These are phyloP conservation scores for Melanotaenia nigrans DNA, from an alignment of 2,797 vertebrate genomes.

Conservation along the genomic window DNA sequence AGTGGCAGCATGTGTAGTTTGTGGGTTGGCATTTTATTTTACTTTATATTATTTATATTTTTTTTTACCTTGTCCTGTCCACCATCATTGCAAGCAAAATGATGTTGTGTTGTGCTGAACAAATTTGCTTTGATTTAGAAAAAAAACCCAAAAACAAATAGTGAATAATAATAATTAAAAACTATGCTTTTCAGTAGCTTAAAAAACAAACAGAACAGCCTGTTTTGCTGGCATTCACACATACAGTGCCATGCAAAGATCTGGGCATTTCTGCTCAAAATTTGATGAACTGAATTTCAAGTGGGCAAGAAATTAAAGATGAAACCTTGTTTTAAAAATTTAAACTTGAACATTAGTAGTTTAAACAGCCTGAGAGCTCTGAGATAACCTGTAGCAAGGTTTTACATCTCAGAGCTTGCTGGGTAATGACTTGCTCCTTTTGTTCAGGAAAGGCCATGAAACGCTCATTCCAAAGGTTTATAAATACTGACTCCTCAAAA, in stretches of 20 bases:
- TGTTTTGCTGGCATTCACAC: not conserved
- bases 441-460: not conserved
- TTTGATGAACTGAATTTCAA: not conserved
- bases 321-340: not conserved
- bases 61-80: too few relatives aligned
- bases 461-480: not conserved
- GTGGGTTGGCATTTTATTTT: not conserved
- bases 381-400: not conserved
- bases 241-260: not conserved
- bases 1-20: conserved; percentile 22
- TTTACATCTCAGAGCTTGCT: not conserved
- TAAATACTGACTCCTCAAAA: too few relatives aligned
- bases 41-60: too few relatives aligned
- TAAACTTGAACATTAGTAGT: not conserved
- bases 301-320: not conserved
- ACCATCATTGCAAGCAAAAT: too few relatives aligned
- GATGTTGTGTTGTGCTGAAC: too few relatives aligned
- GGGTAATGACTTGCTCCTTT: not conserved
- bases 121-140: not conserved
- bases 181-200: not conserved
- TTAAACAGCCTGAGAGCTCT: not conserved
- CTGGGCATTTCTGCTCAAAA: not conserved
- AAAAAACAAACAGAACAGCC: not conserved
- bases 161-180: not conserved
- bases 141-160: not conserved